Evolutionary conservation across 2,888 invertebrate species (phyloP), one percentile per base, ranked within the genome.

Genomic region (Hirudinaria manillensis): DNA sequence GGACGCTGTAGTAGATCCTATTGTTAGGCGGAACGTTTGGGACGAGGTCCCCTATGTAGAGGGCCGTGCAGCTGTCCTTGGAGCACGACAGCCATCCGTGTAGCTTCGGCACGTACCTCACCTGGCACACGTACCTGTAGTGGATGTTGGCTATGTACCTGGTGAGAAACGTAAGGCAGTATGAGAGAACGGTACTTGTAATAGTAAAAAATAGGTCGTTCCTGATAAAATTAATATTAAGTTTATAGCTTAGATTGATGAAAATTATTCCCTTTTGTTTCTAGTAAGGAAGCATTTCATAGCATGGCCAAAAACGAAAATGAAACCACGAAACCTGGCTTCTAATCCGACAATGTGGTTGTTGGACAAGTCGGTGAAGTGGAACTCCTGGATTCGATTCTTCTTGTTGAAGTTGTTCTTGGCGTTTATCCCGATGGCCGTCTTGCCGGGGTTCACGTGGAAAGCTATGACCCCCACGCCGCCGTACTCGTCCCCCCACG

Each of bases 401-500:
- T 70, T 75, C 72, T 66, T 75, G 66, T 75, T 72, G 61, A 61
- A 45, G n/a, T 72, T 68, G 32, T 61, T 71, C 29, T 75, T 75
- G 65, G 75, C 19, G 32, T 72, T 75, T n/a, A 34, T 32, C 16
- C 75, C 75, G 3, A 75, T n/a, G 32, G 67, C 32, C 10, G 78
- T 78, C 32, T 70, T 56, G n/a, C 45, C 32, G 21, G 78, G 77
- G 74, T 56, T 65, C 19, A 29, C 32, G 51, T 77, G 68, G 71
- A 78, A 78, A 34, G 71, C 66, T 38, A 79, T 75, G 53, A 75
- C 51, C 1, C 72, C 70, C 2, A 78, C 45, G 2, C 79, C 79
- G 16, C 93, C 93, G 2, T 89, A 89, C 81, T 88, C 89, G 83
- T 93, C 92, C 0, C 93, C 93, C 78, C 90, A 87, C 45, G 92